Evolutionary conservation across 2,888 invertebrate genomes (phyloP), one percentile per base, ranked within the genome.

Genomic region (Magallana nippona): DNA sequence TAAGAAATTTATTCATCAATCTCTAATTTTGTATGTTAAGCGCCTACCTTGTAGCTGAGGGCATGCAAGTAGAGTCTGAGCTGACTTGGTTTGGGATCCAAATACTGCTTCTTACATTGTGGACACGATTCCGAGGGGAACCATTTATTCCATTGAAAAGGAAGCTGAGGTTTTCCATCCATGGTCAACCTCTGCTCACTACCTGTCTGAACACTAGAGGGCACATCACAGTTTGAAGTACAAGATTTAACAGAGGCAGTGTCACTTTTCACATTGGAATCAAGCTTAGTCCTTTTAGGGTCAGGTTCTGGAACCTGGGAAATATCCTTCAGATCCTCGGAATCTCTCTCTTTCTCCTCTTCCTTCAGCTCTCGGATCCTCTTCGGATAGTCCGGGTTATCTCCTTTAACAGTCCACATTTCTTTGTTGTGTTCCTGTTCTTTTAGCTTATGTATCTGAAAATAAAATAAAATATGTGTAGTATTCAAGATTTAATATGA

Each of bases 11-110:
- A n/a, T n/a, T n/a, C n/a, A n/a, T n/a, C 27, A 27, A 27, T 27
- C 27, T 27, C 27, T 3, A 44, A 44, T 44, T 44, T 44, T 44
- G n/a, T n/a, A 60, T 60, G 60, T 60, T 10, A 5, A 2, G 15
- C 13, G 11, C 81, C 82, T 78, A 91, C 91, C 90, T 91, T 89
- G 79, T 91, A 92, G 83, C 83, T 88, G 1, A 94, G 91, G 56
- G 98, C 98, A 95, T 99, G 99, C 78, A 99, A 96, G 95, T 98
- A 99, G 97, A 99, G 98, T 90, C 98, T 97, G 86, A 99, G 96
- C 94, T 98, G 98, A 89, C 97, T 96, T 0, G 98, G 97, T 87
- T 97, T 96, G 0, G 99, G 98, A 94, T 99, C 98, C 88, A 97
- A 95, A 95, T 97, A 98, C 86, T 97, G 96, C 85, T 97, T 97